Conservation (phyloP, 2,797 vertebrate genomes). For the Xenentodon cancila region DNA sequence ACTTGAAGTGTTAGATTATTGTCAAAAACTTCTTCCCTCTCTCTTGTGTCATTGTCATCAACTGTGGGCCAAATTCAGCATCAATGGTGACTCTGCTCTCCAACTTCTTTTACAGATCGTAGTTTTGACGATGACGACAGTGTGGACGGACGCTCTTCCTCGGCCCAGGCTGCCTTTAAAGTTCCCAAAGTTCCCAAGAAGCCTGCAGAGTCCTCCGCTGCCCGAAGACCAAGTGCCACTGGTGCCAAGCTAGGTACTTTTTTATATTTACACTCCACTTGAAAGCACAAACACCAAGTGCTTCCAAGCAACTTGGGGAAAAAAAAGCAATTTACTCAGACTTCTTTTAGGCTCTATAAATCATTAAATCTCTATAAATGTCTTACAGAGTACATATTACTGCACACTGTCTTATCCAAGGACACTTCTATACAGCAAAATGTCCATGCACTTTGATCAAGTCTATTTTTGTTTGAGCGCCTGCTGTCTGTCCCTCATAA, state of each 20-base stretch:
- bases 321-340: background rate
- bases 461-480: too few relatives aligned
- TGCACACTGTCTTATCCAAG: too few relatives aligned
- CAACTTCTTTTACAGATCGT: conserved; percentile 83
- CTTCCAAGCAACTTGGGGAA: too few relatives aligned
- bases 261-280: conserved; percentile 1
- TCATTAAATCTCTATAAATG: too few relatives aligned
- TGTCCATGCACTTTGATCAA: too few relatives aligned
- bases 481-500: too few relatives aligned
- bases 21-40: background rate
- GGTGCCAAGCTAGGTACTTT: conserved; percentile 88
- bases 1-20: too few relatives aligned
- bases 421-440: too few relatives aligned
- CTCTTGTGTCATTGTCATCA: background rate
- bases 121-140: conserved; percentile 98
- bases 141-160: conserved; percentile 93
- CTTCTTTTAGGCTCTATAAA: too few relatives aligned
- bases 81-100: conserved; percentile 4
- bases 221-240: conserved; percentile 90
- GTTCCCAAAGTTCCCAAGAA: conserved; percentile 94
- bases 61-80: background rate
- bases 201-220: conserved; percentile 86
- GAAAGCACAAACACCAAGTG: too few relatives aligned
- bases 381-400: too few relatives aligned
- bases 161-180: conserved; percentile 93